Base-by-base conservation (phyloP, 2,113 vertebrate species). In the Danionella cerebrum region DNA sequence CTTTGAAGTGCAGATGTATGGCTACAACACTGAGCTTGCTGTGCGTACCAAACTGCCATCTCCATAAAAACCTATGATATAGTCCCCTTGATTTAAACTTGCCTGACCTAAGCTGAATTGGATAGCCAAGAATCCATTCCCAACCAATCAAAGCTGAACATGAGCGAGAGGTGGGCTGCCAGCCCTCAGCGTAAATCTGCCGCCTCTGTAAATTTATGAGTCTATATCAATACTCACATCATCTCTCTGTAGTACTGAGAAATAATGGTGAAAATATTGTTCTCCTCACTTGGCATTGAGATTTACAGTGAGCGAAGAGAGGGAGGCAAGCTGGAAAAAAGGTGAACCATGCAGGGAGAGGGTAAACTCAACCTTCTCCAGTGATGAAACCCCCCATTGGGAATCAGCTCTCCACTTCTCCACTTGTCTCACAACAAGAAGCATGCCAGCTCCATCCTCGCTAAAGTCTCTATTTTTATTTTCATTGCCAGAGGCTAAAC, bases 181-280 rank as follows among this genome's bases (percentile, higher is more conserved):
- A 67, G 64, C 70, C 36, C 42, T 35, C 22, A 24, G 44, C n/a
- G 14, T 69, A 69, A 65, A 74, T 69, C 65, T 58, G 35, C 41
- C 59, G 10, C 38, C 42, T 31, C n/a, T 16, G 39, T 63, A 48
- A 59, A 74, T 74, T 74, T 69, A 74, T 31, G 45, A 57, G 64
- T 54, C 44, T 16, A 39, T 58, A 55, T 68, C 65, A 58, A 24
- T 44, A 59, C 71, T 55, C 57, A 27, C 59, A 59, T 59, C 60
- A 44, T 65, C 67, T 51, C 66, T 58, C 52, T 70, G 72, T 65
- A 74, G 60, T 51, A 60, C 67, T 2, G 38, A 69, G 31, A 64
- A 73, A 60, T 74, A 74, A 74, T 59, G 59, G 59, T 39, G 66
- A 70, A 74, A 74, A 74, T 63, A 74, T 74, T 67, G 54, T 65